Evolutionary conservation across 2,797 vertebrate genomes (phyloP), one percentile per base, ranked within the genome.

Genomic region (Mustela erminea): DNA sequence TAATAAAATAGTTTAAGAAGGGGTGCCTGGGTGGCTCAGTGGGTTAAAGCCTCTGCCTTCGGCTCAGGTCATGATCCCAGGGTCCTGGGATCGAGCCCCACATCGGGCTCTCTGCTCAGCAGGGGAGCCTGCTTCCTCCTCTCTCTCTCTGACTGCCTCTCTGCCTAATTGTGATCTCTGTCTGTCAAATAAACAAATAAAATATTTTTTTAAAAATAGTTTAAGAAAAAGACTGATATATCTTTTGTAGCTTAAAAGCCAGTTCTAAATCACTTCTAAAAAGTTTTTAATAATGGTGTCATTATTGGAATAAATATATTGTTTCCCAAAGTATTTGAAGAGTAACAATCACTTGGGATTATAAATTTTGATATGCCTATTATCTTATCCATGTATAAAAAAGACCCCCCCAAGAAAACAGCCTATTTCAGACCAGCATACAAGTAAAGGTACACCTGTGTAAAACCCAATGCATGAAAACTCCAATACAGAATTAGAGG

Each of bases 211-310:
- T 41, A 41, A 72, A 58, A 38, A 41, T 74, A 70, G 43, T 80
- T 85, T 96, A 80, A 74, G 75, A 80, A 87, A 62, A 9, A 89
- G 52, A 78, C 11, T 75, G 41, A 13, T 64, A 64, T 54, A 78
- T 85, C 27, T 94, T 64, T 4, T 52, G 43, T 95, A 35, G 38
- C 35, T 96, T 93, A 64, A 78, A 95, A 84, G 14, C 21, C 49
- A 81, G 29, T 92, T 88, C 60, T 85, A 81, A 88, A 46, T 82
- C 7, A 92, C 58, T 77, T 70, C n/a, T 43, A 29, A 83, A 77
- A 84, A 20, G 2, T 32, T 95, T 90, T 78, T 38, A 93, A 77
- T 83, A 56, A 90, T 54, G 12, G 18, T 82, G 35, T 81, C 72
- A 46, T 75, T 35, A 52, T n/a, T 94, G 89, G 9, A 94, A 54